Percentiles rank a stretch among this genome's conserved stretches.
These are phyloP conservation scores for Eptatretus atami DNA, from an alignment of 2,797 vertebrate genomes.

Conservation along the genomic window DNA sequence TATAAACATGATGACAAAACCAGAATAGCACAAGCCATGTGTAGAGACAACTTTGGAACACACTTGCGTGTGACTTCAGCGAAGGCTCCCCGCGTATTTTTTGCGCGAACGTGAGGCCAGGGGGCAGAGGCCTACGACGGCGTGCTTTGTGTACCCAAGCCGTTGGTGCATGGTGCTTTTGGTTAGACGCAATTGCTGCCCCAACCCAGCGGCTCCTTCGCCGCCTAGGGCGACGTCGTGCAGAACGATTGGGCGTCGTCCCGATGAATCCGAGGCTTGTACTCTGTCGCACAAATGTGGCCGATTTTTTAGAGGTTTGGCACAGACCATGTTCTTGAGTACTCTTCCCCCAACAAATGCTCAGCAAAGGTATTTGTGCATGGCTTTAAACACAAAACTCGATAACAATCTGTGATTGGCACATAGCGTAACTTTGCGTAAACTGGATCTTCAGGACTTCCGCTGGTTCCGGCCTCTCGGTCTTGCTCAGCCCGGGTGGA, in stretches of 20 bases:
- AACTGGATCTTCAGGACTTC: slow-evolving; percentile 21
- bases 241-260: slow-evolving; percentile 49
- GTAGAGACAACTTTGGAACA: background rate
- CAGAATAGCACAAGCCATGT: too few relatives aligned
- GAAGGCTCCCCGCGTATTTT: background rate
- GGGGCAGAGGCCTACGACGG: background rate
- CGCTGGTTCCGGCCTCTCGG: slow-evolving; percentile 37
- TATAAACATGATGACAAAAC: too few relatives aligned
- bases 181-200: background rate
- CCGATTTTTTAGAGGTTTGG: background rate
- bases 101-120: too few relatives aligned
- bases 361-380: background rate
- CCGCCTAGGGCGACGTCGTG: slow-evolving; percentile 37
- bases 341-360: background rate
- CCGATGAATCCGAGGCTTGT: slow-evolving; percentile 68
- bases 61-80: background rate
- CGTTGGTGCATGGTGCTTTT: background rate
- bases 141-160: background rate
- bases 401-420: background rate
- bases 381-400: background rate
- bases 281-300: slow-evolving; percentile 21
- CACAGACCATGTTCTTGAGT: background rate
- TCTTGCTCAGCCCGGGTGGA: slow-evolving; percentile 14
- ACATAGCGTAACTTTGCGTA: slow-evolving; percentile 16
- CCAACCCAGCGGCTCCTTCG: background rate